phyloP scores from a whole-genome alignment of 2,113 vertebrate species.

The Pachyramphus minor region DNA sequence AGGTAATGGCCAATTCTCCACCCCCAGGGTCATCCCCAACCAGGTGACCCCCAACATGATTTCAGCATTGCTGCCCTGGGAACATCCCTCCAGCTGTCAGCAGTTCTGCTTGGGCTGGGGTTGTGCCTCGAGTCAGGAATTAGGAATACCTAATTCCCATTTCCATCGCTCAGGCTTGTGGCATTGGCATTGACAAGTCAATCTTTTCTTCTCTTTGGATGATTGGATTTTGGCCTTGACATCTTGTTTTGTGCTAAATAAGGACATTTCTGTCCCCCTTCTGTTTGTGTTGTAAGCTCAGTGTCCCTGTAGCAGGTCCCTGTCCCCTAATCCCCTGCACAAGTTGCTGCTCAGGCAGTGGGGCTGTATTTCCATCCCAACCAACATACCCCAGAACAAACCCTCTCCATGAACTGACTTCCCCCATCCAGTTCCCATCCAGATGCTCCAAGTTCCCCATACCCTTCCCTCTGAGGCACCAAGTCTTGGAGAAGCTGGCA shows the following conservation, averaged over 20 bases:
- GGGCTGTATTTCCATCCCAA: not conserved
- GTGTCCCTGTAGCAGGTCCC: not conserved
- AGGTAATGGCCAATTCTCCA: not conserved
- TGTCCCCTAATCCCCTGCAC: rapidly evolving
- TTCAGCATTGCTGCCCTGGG: not conserved
- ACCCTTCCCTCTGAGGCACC: not conserved
- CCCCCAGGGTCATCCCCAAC: not conserved
- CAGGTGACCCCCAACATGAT: rapidly evolving
- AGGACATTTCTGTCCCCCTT: not conserved
- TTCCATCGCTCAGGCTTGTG: not conserved
- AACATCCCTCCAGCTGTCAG: not conserved
- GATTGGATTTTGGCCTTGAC: not conserved
- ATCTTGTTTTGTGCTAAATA: not conserved
- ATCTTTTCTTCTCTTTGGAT: not conserved
- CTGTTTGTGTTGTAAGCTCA: not conserved
- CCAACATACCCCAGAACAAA: rapidly evolving
- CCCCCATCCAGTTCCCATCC: not conserved
- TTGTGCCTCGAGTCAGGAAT: not conserved
- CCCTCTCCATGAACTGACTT: rapidly evolving
- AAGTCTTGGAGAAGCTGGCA: not conserved
- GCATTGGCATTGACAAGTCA: rapidly evolving
- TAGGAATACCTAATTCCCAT: not conserved
- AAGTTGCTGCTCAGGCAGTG: not conserved
- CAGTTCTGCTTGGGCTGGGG: not conserved
- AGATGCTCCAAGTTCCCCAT: not conserved